Base-by-base conservation (phyloP, 2,797 vertebrate species). In the Hydrophis major region DNA sequence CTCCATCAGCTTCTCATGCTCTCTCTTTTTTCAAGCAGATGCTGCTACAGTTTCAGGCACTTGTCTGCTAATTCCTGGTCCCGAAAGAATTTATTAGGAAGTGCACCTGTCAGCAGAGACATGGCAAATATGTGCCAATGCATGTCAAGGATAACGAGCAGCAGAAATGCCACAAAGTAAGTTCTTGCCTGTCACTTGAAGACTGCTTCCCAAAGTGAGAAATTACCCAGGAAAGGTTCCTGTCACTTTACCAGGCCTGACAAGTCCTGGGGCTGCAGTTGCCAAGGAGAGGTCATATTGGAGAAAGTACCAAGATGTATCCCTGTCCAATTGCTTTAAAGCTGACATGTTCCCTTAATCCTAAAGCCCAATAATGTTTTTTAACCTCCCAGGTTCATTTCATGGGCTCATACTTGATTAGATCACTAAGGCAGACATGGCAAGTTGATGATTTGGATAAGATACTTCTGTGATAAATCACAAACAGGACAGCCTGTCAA, bases 31-130 rank as follows among this genome's bases (percentile, higher is more conserved):
- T 63, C 27, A 95, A 97, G 95, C 97, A 97, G 97, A 97, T 97
- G 97, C 96, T 97, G 95, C 95, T 93, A 96, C 93, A 94, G 96
- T 97, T 96, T 94, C 16, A 3, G 92, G 95, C 96, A 96, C 95
- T 89, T 69, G 2, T 95, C 96, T 96, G 94, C 95, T 97, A 96
- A 97, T 97, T 97, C 94, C 92, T 97, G 96, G 95, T 97, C 95
- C 94, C 0, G 28, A 93, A 97, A 97, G 96, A 97, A 96, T 95
- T 96, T 97, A 97, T 95, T 97, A 97, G 96, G 96, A 96, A 93
- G 95, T 6, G 25, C 95, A 97, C 95, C 96, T 97, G 97, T 97
- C 97, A 97, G 95, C 95, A 95, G 95, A 94, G 94, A 95, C 91
- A 95, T 94, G 93, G 94, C 92, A 95, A 95, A 95, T 95, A 95